These are phyloP conservation scores for Helicoverpa zea DNA, from an alignment of 1,140 invertebrate species.

Conservation along the genomic window DNA sequence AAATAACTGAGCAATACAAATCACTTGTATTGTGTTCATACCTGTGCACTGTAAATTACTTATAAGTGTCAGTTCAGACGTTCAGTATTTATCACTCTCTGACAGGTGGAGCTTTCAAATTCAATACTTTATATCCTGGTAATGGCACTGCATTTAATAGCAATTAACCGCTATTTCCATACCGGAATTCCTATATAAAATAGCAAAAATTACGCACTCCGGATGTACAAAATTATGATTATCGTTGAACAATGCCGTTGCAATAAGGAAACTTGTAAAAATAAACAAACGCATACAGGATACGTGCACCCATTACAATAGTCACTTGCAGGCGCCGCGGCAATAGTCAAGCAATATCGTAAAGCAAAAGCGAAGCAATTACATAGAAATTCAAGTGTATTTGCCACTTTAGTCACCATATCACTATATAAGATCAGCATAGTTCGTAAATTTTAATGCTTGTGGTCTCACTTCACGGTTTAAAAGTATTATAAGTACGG, in stretches of 20 bases:
- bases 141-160: not conserved
- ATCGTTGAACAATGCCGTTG: constrained; percentile 3
- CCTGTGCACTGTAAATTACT: not conserved
- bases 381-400: constrained; percentile 32
- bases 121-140: not conserved
- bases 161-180: not conserved
- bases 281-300: not conserved
- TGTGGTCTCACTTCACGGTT: constrained; percentile 27
- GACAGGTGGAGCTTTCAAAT: not conserved
- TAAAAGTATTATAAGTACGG: constrained; percentile 18
- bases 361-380: constrained; percentile 8
- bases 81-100: not conserved
- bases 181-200: not conserved
- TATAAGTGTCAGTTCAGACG: not conserved
- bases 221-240: not conserved
- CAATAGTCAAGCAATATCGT: not conserved
- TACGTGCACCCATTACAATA: not conserved
- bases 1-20: not conserved
- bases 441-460: constrained; percentile 27
- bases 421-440: constrained; percentile 29
- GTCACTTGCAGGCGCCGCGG: not conserved
- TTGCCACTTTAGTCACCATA: constrained; percentile 31
- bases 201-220: not conserved
- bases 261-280: constrained; percentile 16
- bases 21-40: not conserved